phyloP scores from a whole-genome alignment of 23 tunicate genomes.

The Diplosoma virens region DNA sequence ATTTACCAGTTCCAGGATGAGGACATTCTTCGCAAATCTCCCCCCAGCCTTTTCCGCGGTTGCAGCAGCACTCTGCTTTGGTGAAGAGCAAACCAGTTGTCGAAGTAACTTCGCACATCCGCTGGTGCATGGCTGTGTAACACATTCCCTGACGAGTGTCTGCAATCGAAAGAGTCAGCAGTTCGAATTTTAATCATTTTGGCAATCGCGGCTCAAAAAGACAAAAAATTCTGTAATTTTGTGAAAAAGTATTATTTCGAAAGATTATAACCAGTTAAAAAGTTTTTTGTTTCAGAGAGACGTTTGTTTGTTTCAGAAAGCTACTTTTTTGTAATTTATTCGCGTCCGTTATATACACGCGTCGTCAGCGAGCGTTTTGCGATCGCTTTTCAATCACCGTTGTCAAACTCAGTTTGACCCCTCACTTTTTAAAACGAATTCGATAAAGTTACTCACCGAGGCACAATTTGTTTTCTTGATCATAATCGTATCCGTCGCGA shows the following conservation, averaged over 20 bases:
- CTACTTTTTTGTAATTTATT: too few species aligned
- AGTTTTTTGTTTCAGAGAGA: too few species aligned
- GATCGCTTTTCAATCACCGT: too few species aligned
- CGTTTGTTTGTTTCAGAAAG: too few species aligned
- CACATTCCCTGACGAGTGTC: conserved; percentile 86
- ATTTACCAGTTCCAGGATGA: conserved; percentile 64
- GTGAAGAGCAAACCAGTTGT: conserved; percentile 84
- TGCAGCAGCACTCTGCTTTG: conserved; percentile 94
- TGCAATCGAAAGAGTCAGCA: too few species aligned
- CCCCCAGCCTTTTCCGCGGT: conserved; percentile 96
- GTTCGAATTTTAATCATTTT: too few species aligned
- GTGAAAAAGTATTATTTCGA: too few species aligned
- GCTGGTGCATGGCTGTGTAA: conserved; percentile 84
- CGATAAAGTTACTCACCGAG: conserved; percentile 47
- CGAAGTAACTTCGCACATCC: conserved; percentile 77
- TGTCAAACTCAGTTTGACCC: too few species aligned
- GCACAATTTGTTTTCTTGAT: conserved; percentile 85
- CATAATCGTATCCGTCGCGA: conserved; percentile 76
- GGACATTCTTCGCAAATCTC: conserved; percentile 85
- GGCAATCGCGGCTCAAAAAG: background rate
- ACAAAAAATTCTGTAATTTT: background rate
- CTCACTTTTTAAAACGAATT: too few species aligned
- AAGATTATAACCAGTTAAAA: too few species aligned
- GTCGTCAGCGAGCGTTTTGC: too few species aligned
- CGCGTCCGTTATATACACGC: too few species aligned